Evolutionary conservation across 2,113 vertebrate genomes (phyloP), one percentile per base, ranked within the genome.

Genomic region (Chionodraco myersi): DNA sequence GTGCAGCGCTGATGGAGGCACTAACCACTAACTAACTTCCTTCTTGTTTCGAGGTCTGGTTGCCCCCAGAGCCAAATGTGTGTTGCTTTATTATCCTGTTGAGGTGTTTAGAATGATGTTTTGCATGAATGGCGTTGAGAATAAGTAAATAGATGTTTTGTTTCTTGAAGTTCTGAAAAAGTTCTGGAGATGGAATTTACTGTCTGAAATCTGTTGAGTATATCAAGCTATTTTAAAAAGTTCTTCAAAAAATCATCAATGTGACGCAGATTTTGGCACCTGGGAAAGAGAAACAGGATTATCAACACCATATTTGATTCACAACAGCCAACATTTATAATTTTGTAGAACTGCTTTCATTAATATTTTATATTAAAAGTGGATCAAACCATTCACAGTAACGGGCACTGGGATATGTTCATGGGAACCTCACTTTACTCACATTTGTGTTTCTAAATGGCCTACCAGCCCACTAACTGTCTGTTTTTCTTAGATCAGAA

Each of bases 11-110:
- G 53, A 51, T 63, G 6, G 5, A 34, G 0, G 14, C 3, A 41
- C 3, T 54, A 23, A 75, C 83, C 77, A 71, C 76, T 2, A 72
- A 62, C 52, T 59, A 8, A 59, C n/a, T 60, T 54, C 26, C 60
- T 45, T 57, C 26, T 14, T 14, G 26, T 14, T 71, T 62, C 16
- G 34, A 10, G 11, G 3, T 23, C 11, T 23, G 51, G 11, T 60
- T 9, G 13, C 30, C 47, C 4, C 21, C 9, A 2, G 53, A 53
- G 14, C 36, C 23, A 23, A 49, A 57, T 10, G 8, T 2, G 3
- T 15, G 44, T 65, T 5, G 15, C 59, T 53, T 30, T 30, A 30
- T 4, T 53, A 21, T 52, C 15, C 16, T 41, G 18, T 21, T 36
- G 70, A 14, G 9, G 26, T 72, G 16, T 23, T 52, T 34, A 60